Base-by-base conservation (phyloP, 1,140 invertebrate species). In the Drosophila azteca region DNA sequence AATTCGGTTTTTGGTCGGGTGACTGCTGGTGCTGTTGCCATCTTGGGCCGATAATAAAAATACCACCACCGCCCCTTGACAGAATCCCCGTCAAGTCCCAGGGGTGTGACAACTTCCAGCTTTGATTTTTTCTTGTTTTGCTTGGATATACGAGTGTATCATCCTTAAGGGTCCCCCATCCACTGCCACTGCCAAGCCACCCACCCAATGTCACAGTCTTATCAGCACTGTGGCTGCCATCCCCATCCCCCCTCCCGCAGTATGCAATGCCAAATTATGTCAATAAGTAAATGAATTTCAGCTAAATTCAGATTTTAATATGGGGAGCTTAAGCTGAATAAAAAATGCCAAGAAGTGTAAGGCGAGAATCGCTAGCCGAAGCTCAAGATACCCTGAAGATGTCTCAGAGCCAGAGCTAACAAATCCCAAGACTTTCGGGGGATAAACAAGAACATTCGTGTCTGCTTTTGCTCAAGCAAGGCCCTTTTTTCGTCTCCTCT, bases 271-370 rank as follows among this genome's bases (percentile, higher is more conserved):
- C 65, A 74, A 72, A 71, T 82, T 82, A 82, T 79, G 80, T 80
- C 77, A 80, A 77, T 80, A 84, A 69, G 80, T 85, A 80, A 85
- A 84, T 84, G 64, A 84, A 84, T 85, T 84, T 85, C 48, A 63
- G 67, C 59, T 69, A 73, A 77, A 80, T 85, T 70, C 57, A 74
- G 62, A 76, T 76, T 76, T 74, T 74, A 74, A 74, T 74, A 74
- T 66, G 48, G 60, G 44, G 35, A 15, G 50, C 11, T 43, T 55
- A 39, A 8, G 57, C 35, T 3, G 35, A 26, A 2, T 2, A 35
- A 35, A 35, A 11, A 11, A 35, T 3, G 9, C 0, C 9, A 35
- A 11, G 31, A 3, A 11, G 9, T 3, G 4, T 11, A 35, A 11
- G 0, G 3, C 2, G 2, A 3, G 1, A 3, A 3, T 11, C 11